These are phyloP conservation scores for Phragmatobia fuliginosa DNA, from an alignment of 2,888 invertebrate species.

Conservation along the genomic window DNA sequence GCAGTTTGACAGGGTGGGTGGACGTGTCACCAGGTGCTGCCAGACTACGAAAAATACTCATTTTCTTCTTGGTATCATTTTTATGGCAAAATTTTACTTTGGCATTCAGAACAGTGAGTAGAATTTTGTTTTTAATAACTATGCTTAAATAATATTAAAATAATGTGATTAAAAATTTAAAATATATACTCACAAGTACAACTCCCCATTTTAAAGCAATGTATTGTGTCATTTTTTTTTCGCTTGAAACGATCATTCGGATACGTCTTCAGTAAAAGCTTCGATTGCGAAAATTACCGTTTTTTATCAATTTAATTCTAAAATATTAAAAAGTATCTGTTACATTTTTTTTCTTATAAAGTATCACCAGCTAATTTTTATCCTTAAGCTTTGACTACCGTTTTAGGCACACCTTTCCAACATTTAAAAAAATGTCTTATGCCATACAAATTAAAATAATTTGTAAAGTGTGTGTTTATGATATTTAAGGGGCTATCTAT, in stretches of 20 bases:
- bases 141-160: background rate
- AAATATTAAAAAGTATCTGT: too few relatives aligned
- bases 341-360: too few relatives aligned
- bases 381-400: too few relatives aligned
- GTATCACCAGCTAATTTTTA: too few relatives aligned
- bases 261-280: background rate
- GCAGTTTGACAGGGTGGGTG: slow-evolving; percentile 79
- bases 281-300: background rate
- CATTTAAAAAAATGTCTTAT: too few relatives aligned
- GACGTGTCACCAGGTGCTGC: slow-evolving; percentile 76
- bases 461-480: too few relatives aligned
- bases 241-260: background rate
- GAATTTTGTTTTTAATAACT: background rate
- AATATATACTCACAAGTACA: background rate
- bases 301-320: background rate
- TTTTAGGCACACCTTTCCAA: too few relatives aligned
- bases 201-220: background rate
- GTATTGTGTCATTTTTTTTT: background rate
- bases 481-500: too few relatives aligned
- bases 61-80: background rate
- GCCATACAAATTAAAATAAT: too few relatives aligned
- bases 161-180: background rate
- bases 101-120: background rate
- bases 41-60: slow-evolving; percentile 3
- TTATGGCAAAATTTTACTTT: background rate